Percentiles rank a stretch among this genome's conserved stretches.
Conservation (phyloP, 1,140 invertebrate genomes). For the Drosophila pseudoananassae region DNA sequence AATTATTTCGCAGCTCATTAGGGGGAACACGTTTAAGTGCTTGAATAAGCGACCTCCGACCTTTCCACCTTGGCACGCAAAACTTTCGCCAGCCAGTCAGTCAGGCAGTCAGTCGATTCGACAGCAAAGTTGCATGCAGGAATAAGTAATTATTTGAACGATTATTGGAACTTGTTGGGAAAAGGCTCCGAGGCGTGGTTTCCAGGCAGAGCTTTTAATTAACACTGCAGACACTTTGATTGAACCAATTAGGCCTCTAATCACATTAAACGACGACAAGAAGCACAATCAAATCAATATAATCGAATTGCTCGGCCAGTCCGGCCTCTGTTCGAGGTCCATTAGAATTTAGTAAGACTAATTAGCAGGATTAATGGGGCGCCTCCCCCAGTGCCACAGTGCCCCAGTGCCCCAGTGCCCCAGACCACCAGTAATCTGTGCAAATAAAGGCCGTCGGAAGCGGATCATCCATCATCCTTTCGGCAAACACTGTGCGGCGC, state of each 20-base stretch:
- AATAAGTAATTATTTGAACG: constrained; percentile 44
- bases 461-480: no score
- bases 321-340: background rate
- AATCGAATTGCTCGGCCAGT: background rate
- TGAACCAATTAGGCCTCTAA: constrained; percentile 50
- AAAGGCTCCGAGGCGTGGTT: background rate
- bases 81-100: constrained; percentile 32
- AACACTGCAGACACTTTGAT: constrained; percentile 64
- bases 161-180: constrained; percentile 53
- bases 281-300: constrained; percentile 19
- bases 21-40: constrained; percentile 60
- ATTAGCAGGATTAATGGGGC: no score
- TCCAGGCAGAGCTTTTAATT: constrained; percentile 48
- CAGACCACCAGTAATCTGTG: no score
- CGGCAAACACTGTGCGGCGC: background rate
- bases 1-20: constrained; percentile 56
- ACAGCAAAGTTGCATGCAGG: background rate
- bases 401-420: no score
- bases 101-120: background rate
- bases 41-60: constrained; percentile 55
- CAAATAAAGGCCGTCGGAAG: no score
- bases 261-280: constrained; percentile 27
- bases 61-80: constrained; percentile 1
- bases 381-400: no score
- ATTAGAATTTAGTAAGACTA: no score